phyloP scores from a whole-genome alignment of 1,140 invertebrate genomes.

The Nasonia giraulti region DNA sequence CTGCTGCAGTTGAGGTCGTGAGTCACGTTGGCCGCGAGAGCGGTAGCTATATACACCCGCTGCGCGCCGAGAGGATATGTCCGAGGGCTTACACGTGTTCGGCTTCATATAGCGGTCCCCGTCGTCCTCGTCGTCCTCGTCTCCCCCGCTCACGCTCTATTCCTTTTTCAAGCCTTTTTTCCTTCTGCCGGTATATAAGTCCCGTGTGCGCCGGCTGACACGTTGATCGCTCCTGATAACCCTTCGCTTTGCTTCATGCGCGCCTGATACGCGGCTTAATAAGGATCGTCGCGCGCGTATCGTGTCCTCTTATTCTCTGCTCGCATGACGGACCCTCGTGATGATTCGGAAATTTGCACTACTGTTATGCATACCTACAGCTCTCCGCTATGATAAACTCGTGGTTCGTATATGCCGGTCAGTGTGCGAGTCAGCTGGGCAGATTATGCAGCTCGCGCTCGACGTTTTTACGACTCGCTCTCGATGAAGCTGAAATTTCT shows the following conservation, averaged over 20 bases:
- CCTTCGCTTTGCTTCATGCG: conserved; percentile 17
- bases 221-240: conserved; percentile 31
- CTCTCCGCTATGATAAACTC: background rate
- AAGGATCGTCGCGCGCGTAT: background rate
- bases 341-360: conserved; percentile 24
- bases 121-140: conserved; percentile 20
- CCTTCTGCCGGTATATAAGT: background rate
- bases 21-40: conserved; percentile 35
- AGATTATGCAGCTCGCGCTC: background rate
- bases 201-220: background rate
- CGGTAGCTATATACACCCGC: background rate
- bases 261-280: conserved; percentile 31
- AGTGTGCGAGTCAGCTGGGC: background rate
- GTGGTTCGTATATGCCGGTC: background rate
- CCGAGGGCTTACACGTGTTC: conserved; percentile 31
- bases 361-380: background rate
- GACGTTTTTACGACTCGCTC: background rate
- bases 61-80: background rate
- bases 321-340: background rate
- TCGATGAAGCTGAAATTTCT: background rate
- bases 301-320: background rate
- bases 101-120: conserved; percentile 38
- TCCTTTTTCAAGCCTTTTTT: conserved; percentile 8
- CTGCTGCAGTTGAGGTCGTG: conserved; percentile 32
- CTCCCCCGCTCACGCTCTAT: background rate